phyloP scores from a whole-genome alignment of 2,888 invertebrate genomes.

The Diploptera punctata region DNA sequence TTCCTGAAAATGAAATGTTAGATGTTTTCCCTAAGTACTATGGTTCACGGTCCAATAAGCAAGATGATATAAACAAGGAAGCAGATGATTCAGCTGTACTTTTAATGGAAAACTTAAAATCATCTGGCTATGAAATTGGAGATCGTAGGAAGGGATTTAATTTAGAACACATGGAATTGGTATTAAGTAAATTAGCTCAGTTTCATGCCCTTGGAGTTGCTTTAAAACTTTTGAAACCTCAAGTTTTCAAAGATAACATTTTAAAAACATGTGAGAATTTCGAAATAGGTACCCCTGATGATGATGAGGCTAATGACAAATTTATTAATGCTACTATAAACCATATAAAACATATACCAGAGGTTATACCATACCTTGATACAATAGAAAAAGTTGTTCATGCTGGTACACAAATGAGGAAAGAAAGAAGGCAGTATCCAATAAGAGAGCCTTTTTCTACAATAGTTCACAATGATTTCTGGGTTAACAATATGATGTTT shows the following conservation, averaged over 20 bases:
- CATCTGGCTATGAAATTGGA: conserved; percentile 58
- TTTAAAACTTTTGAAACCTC: conserved; percentile 57
- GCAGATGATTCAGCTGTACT: conserved; percentile 60
- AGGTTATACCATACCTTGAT: conserved; percentile 33
- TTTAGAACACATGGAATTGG: conserved; percentile 56
- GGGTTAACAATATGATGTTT: conserved; percentile 68
- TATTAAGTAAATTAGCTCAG: conserved; percentile 59
- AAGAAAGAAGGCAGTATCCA: background rate
- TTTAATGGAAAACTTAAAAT: conserved; percentile 64
- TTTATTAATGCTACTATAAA: conserved; percentile 48
- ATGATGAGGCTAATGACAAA: conserved; percentile 44
- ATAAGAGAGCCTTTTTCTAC: conserved; percentile 58
- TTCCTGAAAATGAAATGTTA: conserved; percentile 52
- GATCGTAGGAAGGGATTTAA: conserved; percentile 61
- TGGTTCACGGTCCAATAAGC: conserved; percentile 57
- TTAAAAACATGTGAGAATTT: conserved; percentile 43
- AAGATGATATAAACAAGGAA: conserved; percentile 51
- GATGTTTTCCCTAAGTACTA: conserved; percentile 61
- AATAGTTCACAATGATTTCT: conserved; percentile 64
- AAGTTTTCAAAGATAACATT: conserved; percentile 54
- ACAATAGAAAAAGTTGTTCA: conserved; percentile 34
- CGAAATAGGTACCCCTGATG: conserved; percentile 40
- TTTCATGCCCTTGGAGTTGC: conserved; percentile 67
- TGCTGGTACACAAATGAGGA: background rate
- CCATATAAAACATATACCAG: conserved; percentile 2